phyloP scores from a whole-genome alignment of 2,888 invertebrate species.

The Orthosia cruda region DNA sequence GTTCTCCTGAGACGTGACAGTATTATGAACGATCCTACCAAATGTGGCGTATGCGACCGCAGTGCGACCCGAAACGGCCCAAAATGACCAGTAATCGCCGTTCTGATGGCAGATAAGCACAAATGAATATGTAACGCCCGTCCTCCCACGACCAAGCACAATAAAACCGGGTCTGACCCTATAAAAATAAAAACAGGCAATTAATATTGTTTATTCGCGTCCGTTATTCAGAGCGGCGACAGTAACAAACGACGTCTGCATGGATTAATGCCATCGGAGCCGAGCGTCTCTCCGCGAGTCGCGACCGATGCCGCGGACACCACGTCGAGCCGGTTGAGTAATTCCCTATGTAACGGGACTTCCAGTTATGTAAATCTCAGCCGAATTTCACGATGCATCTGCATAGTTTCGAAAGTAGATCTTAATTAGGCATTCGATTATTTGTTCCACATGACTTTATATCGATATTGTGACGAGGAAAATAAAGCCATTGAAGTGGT shows the following conservation, averaged over 20 bases:
- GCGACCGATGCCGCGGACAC: constrained; percentile 69
- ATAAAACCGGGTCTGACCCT: constrained; percentile 86
- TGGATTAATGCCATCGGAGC: constrained; percentile 79
- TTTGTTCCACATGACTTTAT: constrained; percentile 71
- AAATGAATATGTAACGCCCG: constrained; percentile 90
- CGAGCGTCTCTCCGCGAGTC: constrained; percentile 63
- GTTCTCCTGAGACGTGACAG: constrained; percentile 79
- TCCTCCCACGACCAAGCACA: constrained; percentile 87
- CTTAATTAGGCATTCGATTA: constrained; percentile 82
- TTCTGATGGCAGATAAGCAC: constrained; percentile 88
- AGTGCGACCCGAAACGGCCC: constrained; percentile 77
- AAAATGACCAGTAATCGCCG: constrained; percentile 86
- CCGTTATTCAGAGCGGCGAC: constrained; percentile 87
- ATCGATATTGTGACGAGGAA: constrained; percentile 69
- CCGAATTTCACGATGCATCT: constrained; percentile 88
- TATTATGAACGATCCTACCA: constrained; percentile 76
- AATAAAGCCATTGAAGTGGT: constrained; percentile 69
- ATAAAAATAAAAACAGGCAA: constrained; percentile 89
- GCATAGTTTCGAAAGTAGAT: constrained; percentile 87
- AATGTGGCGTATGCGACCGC: constrained; percentile 83
- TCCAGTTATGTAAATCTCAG: constrained; percentile 91
- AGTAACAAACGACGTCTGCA: constrained; percentile 85
- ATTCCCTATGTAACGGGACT: constrained; percentile 90
- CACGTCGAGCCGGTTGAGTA: constrained; percentile 87
- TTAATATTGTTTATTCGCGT: constrained; percentile 90